Base-by-base conservation (phyloP, 2,113 vertebrate genomes). In the Zosterops japonicus region DNA sequence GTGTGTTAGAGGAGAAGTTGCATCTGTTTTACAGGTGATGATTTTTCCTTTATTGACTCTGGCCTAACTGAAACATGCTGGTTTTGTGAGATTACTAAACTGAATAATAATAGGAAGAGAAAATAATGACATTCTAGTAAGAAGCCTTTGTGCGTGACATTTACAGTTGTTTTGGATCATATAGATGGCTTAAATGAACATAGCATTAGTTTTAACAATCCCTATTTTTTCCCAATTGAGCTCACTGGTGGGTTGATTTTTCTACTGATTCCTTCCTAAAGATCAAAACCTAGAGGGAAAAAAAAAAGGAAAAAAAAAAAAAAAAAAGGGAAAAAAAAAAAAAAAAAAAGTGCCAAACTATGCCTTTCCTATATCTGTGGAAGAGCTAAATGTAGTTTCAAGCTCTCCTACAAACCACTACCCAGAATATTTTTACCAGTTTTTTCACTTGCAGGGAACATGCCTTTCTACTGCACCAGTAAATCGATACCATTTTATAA, bases 401-500 rank as follows among this genome's bases (percentile, higher is more conserved):
- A 60, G 47, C n/a, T 89, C 60, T 93, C 35, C 68, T 87, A 89
- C 41, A 69, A 44, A 68, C 41, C 18, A 19, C 31, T 60, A 35
- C 31, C 27, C 67, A 72, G 49, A 92, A 56, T 81, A 74, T 68
- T 95, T 94, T 91, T 84, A 64, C 25, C 17, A 64, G 41, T 53
- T 68, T 61, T 94, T 90, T 89, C 47, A 75, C 61, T 91, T 56
- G 27, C 44, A 41, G n/a, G n/a, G 44, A 60, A 82, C 6, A 4
- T 42, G 74, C 27, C 69, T 49, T 49, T 49, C 47, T 87, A 44
- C 69, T 70, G 52, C 46, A 94, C 28, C 50, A 83, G 89, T 74
- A 92, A 94, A 97, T 94, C 89, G 83, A 95, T 94, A 93, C 19
- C 20, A 28, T 89, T 92, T 94, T 92, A 90, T 90, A 95, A 92